Conservation (phyloP, 2,113 vertebrate genomes). For the Podarcis cretensis region DNA sequence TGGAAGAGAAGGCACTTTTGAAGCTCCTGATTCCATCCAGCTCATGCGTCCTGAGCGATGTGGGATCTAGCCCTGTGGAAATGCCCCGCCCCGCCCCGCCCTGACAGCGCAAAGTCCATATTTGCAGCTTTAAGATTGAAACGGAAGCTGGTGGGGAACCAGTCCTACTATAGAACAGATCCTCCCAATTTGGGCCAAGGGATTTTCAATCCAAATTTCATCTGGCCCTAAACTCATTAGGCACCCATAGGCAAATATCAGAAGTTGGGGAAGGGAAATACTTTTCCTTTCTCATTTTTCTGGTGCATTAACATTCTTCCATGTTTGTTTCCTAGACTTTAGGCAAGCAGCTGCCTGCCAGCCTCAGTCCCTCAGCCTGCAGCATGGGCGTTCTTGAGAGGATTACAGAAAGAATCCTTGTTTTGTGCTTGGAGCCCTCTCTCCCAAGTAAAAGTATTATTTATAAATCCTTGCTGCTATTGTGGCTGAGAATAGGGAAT, state of each 20-base stretch:
- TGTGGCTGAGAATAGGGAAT: not conserved
- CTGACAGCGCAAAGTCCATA: not conserved
- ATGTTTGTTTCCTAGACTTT: not conserved
- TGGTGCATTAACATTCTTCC: too few relatives aligned
- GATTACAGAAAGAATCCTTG: not conserved
- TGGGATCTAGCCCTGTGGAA: too few relatives aligned
- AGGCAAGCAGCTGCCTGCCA: not conserved
- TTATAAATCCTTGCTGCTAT: not conserved
- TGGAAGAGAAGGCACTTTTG: too few relatives aligned
- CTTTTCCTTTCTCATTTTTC: too few relatives aligned
- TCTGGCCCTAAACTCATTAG: too few relatives aligned
- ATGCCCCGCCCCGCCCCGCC: too few relatives aligned
- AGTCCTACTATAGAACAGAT: too few relatives aligned
- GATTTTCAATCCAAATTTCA: too few relatives aligned
- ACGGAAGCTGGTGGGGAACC: not conserved
- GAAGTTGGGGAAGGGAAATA: too few relatives aligned
- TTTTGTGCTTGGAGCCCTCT: not conserved
- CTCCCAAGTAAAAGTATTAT: not conserved
- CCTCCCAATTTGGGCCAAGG: too few relatives aligned
- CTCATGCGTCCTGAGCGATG: not conserved
- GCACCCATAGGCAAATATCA: too few relatives aligned
- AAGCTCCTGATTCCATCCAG: too few relatives aligned
- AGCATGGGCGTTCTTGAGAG: not conserved
- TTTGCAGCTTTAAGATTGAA: not conserved
- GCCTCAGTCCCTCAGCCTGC: not conserved